Percentiles rank a stretch among this genome's conserved stretches.
These are phyloP conservation scores for Orussus abietinus DNA, from an alignment of 1,140 invertebrate genomes.

Conservation along the genomic window DNA sequence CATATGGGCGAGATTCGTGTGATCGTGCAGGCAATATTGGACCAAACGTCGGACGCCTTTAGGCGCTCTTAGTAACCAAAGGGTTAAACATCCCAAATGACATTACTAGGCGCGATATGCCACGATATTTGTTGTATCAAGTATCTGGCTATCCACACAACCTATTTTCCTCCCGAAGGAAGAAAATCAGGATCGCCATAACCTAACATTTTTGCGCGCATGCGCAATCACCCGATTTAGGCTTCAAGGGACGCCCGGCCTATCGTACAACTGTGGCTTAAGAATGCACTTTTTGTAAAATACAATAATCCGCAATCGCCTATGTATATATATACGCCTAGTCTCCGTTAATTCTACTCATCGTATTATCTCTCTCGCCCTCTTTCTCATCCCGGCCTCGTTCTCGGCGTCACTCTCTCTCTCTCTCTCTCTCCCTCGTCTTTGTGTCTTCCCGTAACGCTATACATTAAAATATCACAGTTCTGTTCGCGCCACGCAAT, in stretches of 20 bases:
- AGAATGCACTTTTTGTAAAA: conserved; percentile 51
- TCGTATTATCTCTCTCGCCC: conserved; percentile 5
- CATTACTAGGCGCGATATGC: no score
- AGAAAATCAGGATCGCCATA: no score
- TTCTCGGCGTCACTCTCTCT: neutral
- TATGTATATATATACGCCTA: conserved; percentile 18
- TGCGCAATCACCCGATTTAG: no score
- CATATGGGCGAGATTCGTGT: no score
- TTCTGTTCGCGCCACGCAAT: conserved; percentile 54
- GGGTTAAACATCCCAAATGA: no score
- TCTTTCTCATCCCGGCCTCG: neutral
- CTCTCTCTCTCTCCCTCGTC: conserved; percentile 28
- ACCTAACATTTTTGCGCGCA: no score
- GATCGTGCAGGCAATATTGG: no score
- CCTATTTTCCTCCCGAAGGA: no score
- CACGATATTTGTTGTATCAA: no score
- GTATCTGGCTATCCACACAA: no score
- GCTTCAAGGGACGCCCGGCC: conserved; percentile 23
- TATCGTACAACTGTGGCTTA: conserved; percentile 34
- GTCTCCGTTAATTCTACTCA: neutral
- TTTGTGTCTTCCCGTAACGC: conserved; percentile 36
- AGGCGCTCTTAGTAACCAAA: no score
- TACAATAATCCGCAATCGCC: conserved; percentile 37
- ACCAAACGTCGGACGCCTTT: no score
- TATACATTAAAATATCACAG: conserved; percentile 56